Evolutionary conservation across 1,140 invertebrate species (phyloP), one percentile per base, ranked within the genome.

Genomic region (Dinothrombium tinctorium): DNA sequence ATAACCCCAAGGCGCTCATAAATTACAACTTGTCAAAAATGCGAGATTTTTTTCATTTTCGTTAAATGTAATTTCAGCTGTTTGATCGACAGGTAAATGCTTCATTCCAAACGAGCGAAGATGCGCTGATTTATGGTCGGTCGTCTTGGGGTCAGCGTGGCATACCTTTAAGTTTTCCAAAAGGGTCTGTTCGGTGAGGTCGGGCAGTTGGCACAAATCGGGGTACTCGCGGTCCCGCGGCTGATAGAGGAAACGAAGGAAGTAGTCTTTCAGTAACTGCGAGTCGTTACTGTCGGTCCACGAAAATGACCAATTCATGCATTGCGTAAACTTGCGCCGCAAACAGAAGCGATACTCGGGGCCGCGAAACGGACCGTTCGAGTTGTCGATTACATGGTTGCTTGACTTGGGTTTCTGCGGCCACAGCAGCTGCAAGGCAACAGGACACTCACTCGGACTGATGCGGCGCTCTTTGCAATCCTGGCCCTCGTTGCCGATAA

Each of bases 391-490:
- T 6, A 12, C 25, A 21, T 36, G 20, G 14, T 36, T 36, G 20
- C 23, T 36, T 43, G 12, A 38, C 46, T 33, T 39, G 31, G 20
- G 33, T 31, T 45, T 22, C 40, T 47, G 29, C 14, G 84, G 84
- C 87, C 86, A 94, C 7, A 94, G 63, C 49, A 84, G 64, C 73
- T 90, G 87, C 22, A 92, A 68, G 19, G 78, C 75, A 7, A 89
- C 83, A 2, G 87, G 87, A 52, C 76, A 82, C 57, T 94, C 86
- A 20, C 67, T 64, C 26, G 73, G 65, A 32, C 76, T 77, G 14
- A 95, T 67, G 50, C 84, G 64, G 44, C 86, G 62, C 61, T 92
- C 87, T 56, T 92, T 90, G 56, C 83, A 90, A 55, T 87, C 78
- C 35, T 52, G 43, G 37, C 58, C 62, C n/a, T 54, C 50, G 3